Conservation (phyloP, 2,888 invertebrate species). For the Plebejus melissa region DNA sequence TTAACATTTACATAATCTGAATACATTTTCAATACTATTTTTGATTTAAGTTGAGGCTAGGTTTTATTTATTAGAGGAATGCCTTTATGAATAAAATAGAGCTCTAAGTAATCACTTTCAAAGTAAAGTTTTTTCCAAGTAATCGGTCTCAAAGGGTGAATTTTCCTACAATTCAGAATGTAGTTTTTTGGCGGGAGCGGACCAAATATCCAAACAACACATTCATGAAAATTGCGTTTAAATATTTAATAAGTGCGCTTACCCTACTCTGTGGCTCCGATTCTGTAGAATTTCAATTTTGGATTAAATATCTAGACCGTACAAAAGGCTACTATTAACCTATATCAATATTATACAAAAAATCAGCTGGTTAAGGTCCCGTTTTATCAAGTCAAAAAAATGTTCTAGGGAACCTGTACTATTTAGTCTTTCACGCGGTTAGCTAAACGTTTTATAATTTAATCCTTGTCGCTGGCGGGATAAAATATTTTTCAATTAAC, state of each 20-base stretch:
- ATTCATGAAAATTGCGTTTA: conserved; percentile 11
- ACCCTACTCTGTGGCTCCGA: neutral
- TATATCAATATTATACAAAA: no score
- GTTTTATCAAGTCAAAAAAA: no score
- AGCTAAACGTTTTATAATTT: no score
- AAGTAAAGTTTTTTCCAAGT: neutral
- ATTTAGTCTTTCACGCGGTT: no score
- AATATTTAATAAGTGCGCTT: conserved; percentile 1
- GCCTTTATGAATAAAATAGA: conserved; percentile 5
- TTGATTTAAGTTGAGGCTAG: neutral
- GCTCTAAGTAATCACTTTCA: neutral
- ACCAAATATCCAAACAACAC: neutral
- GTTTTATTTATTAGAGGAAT: neutral
- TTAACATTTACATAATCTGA: neutral
- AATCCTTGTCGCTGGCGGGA: no score
- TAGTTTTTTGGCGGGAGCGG: neutral
- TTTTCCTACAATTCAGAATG: neutral
- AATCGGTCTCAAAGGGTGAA: neutral
- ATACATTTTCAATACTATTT: neutral
- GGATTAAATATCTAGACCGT: neutral
- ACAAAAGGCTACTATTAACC: no score
- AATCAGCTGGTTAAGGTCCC: no score
- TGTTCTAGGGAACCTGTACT: no score
- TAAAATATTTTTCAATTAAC: no score
- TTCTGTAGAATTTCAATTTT: neutral